Conservation (phyloP, 2,888 invertebrate genomes). For the Agrotis puta region DNA sequence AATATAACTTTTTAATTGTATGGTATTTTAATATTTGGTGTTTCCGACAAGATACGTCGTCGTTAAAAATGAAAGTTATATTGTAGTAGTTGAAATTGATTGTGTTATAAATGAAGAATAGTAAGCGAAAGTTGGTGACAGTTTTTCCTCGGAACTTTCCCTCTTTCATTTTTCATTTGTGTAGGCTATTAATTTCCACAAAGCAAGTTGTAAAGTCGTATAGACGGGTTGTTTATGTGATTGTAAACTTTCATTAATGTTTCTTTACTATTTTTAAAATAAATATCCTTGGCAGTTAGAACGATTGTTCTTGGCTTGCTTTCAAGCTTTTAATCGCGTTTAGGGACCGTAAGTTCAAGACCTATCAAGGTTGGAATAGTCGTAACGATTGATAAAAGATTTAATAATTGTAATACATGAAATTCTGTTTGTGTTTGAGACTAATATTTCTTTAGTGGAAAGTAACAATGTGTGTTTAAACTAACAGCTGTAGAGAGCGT, state of each 20-base stretch:
- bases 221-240: conserved; percentile 15
- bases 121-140: conserved; percentile 5
- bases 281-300: conserved; percentile 75
- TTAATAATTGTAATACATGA: conserved; percentile 1
- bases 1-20: conserved; percentile 1
- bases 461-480: conserved; percentile 1
- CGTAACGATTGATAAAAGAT: conserved; percentile 27
- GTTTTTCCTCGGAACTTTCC: neutral
- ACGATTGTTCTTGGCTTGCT: conserved; percentile 77
- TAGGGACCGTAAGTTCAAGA: conserved; percentile 68
- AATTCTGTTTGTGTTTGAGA: neutral
- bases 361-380: conserved; percentile 53
- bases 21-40: conserved; percentile 11
- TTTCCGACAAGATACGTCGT: neutral
- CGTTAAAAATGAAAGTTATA: conserved; percentile 12
- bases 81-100: neutral
- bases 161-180: neutral
- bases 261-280: conserved; percentile 64
- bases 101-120: conserved; percentile 19
- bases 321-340: conserved; percentile 74
- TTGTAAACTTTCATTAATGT: conserved; percentile 48
- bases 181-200: conserved; percentile 15
- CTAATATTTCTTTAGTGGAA: neutral
- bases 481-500: conserved; percentile 19
- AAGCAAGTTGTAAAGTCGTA: conserved; percentile 6